These are phyloP conservation scores for Cataglyphis altisquamis DNA, from an alignment of 2,888 invertebrate species.

Conservation along the genomic window DNA sequence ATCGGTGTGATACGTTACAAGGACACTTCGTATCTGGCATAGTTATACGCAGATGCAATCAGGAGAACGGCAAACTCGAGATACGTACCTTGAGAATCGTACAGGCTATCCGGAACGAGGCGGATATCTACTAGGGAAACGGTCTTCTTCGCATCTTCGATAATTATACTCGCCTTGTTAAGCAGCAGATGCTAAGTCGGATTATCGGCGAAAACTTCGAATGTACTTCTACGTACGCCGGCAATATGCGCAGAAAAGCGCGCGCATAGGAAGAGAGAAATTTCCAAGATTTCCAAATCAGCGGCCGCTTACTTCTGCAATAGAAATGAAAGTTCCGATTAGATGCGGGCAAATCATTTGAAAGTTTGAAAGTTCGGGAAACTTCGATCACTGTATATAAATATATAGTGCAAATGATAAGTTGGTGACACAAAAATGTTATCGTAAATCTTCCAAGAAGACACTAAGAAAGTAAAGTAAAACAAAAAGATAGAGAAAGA, in stretches of 20 bases:
- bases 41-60: constrained; percentile 22
- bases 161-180: constrained; percentile 65
- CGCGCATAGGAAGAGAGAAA: constrained; percentile 41
- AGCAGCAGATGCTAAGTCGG: constrained; percentile 62
- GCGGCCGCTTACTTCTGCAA: constrained; percentile 2
- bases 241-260: constrained; percentile 50
- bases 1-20: constrained; percentile 25
- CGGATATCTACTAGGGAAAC: constrained; percentile 22
- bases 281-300: constrained; percentile 36
- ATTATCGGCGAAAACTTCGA: constrained; percentile 63
- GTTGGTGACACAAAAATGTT: not conserved
- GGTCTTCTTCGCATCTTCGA: constrained; percentile 43
- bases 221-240: constrained; percentile 26
- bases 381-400: constrained; percentile 30
- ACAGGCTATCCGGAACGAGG: constrained; percentile 8
- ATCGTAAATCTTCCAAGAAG: not conserved
- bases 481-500: no score
- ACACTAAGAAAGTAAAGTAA: not conserved
- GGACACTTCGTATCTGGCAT: constrained; percentile 9
- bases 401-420: not conserved
- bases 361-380: constrained; percentile 49
- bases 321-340: constrained; percentile 51
- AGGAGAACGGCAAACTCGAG: not conserved
- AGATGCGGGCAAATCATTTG: constrained; percentile 48
- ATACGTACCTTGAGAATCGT: constrained; percentile 7